phyloP scores from a whole-genome alignment of 2,888 invertebrate genomes.

The Oxyteleia sp. region DNA sequence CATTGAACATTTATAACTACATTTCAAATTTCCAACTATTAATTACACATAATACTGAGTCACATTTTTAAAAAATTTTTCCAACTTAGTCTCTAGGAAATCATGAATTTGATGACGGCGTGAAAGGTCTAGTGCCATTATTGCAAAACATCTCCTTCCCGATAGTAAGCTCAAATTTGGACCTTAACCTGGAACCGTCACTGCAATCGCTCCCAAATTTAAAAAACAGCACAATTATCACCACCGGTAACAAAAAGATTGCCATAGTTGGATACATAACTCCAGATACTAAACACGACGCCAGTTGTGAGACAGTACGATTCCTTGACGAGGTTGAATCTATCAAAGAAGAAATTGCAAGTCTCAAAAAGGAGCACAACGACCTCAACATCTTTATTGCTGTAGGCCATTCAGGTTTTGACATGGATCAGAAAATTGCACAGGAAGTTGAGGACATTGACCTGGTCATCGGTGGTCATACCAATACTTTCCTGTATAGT shows the following conservation, averaged over 20 bases:
- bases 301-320: slow-evolving; percentile 85
- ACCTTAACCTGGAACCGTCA: slow-evolving; percentile 90
- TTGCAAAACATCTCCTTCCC: slow-evolving; percentile 92
- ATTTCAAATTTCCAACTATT: no score
- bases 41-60: no score
- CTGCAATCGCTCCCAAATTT: slow-evolving; percentile 85
- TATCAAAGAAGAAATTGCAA: slow-evolving; percentile 90
- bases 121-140: no score
- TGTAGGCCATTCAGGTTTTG: slow-evolving; percentile 95
- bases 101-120: no score
- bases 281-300: slow-evolving; percentile 93
- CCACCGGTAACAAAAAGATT: slow-evolving; percentile 90
- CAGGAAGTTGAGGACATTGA: slow-evolving; percentile 93
- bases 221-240: slow-evolving; percentile 83
- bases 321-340: slow-evolving; percentile 91
- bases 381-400: slow-evolving; percentile 95
- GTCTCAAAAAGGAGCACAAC: slow-evolving; percentile 88
- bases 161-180: slow-evolving; percentile 93
- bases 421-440: slow-evolving; percentile 93
- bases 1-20: no score
- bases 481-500: slow-evolving; percentile 95
- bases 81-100: no score
- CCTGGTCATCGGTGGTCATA: slow-evolving; percentile 96
- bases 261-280: slow-evolving; percentile 92
- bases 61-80: no score